Conservation (phyloP, 2,888 invertebrate genomes). For the Perizoma flavofasciatum region DNA sequence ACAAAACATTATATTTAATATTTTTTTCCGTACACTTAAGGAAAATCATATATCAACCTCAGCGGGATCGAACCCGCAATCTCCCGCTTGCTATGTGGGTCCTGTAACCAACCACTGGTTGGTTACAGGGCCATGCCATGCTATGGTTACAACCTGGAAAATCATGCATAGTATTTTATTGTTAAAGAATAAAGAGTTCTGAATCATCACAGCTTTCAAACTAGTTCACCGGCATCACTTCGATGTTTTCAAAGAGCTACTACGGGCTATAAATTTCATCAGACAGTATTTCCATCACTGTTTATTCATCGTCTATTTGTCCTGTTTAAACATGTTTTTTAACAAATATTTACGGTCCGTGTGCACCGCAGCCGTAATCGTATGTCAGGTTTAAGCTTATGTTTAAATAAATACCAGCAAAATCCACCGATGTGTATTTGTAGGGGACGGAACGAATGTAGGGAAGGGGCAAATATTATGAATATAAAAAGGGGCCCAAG, state of each 20-base stretch:
- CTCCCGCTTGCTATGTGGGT: too few species aligned
- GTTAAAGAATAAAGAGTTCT: too few species aligned
- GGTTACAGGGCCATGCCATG: too few species aligned
- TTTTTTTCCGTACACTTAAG: too few species aligned
- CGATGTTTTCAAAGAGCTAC: constrained; percentile 5
- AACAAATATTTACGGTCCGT: constrained; percentile 68
- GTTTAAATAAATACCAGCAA: constrained; percentile 66
- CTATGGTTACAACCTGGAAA: too few species aligned
- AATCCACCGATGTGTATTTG: constrained; percentile 50
- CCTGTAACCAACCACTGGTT: too few species aligned
- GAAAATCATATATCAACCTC: too few species aligned
- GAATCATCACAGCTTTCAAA: too few species aligned
- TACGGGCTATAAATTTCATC: constrained; percentile 27
- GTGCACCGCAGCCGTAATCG: constrained; percentile 61
- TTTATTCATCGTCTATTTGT: constrained; percentile 51
- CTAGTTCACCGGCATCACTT: background rate
- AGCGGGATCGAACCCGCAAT: too few species aligned
- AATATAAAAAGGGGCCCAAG: constrained; percentile 5
- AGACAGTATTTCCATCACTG: constrained; percentile 42
- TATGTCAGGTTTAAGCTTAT: constrained; percentile 68
- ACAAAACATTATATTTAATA: too few species aligned
- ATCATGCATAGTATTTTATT: too few species aligned
- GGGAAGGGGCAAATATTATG: constrained; percentile 12
- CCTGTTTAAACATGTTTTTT: constrained; percentile 59
- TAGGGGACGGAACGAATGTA: constrained; percentile 30